Base-by-base conservation (phyloP, 2,113 vertebrate genomes). In the Aphelocoma coerulescens region DNA sequence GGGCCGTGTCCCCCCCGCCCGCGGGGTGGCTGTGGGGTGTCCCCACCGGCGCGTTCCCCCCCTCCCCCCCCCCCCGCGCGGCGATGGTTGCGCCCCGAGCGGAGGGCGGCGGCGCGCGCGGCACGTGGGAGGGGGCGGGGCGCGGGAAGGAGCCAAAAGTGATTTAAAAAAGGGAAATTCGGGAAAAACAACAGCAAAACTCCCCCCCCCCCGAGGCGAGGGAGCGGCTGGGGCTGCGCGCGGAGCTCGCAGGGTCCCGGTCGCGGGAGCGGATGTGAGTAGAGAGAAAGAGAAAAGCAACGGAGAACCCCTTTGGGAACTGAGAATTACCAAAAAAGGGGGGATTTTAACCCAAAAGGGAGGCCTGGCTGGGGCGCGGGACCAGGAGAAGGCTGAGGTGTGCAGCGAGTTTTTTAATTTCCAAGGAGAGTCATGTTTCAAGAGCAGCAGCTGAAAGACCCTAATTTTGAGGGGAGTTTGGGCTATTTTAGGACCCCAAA, bases 191-290 rank as follows among this genome's bases (percentile, higher is more conserved):
- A 41, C 27, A 13, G n/a, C 37, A 28, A 55, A 37, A n/a, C n/a
- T n/a, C 23, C 0, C 0, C 43, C 43, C 1, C 4, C 11, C 21
- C 10, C 10, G 7, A 17, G 30, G 20, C 3, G 5, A 15, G 16
- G 5, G 24, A 10, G 10, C 2, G 41, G 41, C 46, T 30, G 16
- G 5, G 35, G 10, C 20, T 37, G 39, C 1, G 19, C 5, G 6
- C 5, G 22, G 21, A 11, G 39, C 22, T 33, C n/a, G 2, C 39
- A 4, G 2, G 27, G 16, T 16, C 27, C 15, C 18, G 39, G 37
- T 33, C 3, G 6, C 1, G 11, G 19, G 39, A 62, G 23, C 9
- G 16, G 10, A 57, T 0, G 6, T 6, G 26, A 5, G 27, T 16
- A 13, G 14, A 43, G 35, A 49, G 35, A 16, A 49, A 13, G 33